Conservation (phyloP, 2,113 vertebrate species). For the Emydura subglobosa region DNA sequence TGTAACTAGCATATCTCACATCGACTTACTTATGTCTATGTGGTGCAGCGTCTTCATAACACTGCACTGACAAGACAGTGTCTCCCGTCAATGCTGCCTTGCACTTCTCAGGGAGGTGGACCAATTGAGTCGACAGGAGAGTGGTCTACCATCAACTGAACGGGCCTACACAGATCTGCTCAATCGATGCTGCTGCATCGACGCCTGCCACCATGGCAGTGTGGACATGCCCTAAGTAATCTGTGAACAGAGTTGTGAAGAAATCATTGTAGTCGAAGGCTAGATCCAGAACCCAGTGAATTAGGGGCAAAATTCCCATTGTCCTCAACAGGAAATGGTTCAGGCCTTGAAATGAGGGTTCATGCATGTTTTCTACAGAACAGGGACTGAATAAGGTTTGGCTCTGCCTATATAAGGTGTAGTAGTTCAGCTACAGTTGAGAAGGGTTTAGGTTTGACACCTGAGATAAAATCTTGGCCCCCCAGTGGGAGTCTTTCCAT, state of each 20-base stretch:
- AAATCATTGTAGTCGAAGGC: background rate
- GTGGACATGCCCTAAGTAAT: background rate
- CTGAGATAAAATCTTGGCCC: background rate
- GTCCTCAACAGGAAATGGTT: background rate
- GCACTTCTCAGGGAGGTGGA: too few relatives aligned
- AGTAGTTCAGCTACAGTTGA: background rate
- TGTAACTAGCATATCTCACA: too few relatives aligned
- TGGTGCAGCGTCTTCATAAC: too few relatives aligned
- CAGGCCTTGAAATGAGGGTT: background rate
- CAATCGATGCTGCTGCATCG: too few relatives aligned
- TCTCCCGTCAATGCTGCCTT: too few relatives aligned
- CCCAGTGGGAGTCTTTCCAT: background rate
- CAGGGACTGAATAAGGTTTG: background rate
- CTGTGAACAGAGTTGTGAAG: background rate
- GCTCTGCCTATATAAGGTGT: background rate
- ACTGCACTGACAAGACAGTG: too few relatives aligned
- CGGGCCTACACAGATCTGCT: too few relatives aligned
- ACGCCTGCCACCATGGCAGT: too few relatives aligned
- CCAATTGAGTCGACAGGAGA: too few relatives aligned
- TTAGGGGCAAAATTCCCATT: background rate
- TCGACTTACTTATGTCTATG: too few relatives aligned
- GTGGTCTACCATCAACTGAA: too few relatives aligned
- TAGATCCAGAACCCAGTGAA: background rate
- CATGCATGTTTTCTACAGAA: background rate
- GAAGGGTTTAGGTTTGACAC: background rate